A percentile compares a stretch with the other conserved stretches of the same genome.
These are phyloP conservation scores for Arizona elegans DNA, from an alignment of 2,113 vertebrate genomes.

Conservation along the genomic window DNA sequence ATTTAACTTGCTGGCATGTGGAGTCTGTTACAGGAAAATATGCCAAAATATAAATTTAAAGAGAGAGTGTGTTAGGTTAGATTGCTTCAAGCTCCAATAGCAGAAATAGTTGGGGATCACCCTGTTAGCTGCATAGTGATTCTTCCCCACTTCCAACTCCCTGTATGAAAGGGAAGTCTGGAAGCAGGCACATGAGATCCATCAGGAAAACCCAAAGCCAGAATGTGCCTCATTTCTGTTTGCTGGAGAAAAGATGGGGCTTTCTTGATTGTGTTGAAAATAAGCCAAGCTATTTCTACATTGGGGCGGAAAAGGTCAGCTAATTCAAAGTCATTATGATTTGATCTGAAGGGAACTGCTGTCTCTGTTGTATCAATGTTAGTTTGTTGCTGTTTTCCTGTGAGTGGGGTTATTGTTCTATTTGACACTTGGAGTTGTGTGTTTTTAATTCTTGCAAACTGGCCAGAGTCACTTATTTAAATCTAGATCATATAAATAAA, in stretches of 20 bases:
- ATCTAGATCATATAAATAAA: neutral
- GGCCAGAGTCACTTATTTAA: neutral
- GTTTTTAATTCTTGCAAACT: neutral
- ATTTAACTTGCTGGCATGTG: slow-evolving; percentile 7
- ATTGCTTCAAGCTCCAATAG: neutral
- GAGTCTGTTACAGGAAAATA: neutral
- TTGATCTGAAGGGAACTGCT: neutral
- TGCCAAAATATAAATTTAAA: neutral
- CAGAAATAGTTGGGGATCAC: neutral
- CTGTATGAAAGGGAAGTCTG: neutral
- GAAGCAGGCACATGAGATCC: neutral
- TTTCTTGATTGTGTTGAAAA: neutral
- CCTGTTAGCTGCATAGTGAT: no score
- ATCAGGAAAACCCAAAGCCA: no score
- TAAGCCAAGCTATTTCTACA: neutral
- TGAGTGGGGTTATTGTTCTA: neutral
- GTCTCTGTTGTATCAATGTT: neutral
- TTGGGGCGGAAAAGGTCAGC: neutral
- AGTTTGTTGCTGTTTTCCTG: neutral
- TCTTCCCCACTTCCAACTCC: neutral
- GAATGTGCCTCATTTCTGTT: neutral
- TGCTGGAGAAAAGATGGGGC: neutral
- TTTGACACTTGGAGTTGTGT: neutral
- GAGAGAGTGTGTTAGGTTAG: neutral
- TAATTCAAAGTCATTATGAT: neutral